Conservation (phyloP, 2,888 invertebrate species). For the Limenitis arthemis region DNA sequence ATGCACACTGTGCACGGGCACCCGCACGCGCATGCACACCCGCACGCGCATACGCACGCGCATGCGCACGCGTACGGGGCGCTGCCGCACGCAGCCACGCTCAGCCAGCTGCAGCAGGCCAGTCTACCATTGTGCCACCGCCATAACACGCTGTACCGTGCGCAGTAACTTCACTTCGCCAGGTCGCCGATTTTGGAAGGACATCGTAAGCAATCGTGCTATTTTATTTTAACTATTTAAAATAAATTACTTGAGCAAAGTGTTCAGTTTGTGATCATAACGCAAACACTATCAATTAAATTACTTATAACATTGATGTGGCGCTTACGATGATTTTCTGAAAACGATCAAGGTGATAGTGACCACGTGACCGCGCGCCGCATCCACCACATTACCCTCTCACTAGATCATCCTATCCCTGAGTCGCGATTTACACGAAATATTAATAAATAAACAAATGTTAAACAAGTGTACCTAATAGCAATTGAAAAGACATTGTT, state of each 20-base stretch:
- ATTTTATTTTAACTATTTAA: too few species aligned
- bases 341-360: background rate
- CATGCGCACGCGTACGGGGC: slow-evolving; percentile 30
- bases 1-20: slow-evolving; percentile 41
- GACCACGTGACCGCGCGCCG: background rate
- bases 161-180: slow-evolving; percentile 23
- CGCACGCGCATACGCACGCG: slow-evolving; percentile 31
- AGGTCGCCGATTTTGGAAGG: background rate
- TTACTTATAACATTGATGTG: background rate
- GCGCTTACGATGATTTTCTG: too few species aligned
- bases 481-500: too few species aligned
- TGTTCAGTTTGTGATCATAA: too few species aligned
- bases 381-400: background rate
- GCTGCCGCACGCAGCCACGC: slow-evolving; percentile 24
- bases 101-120: slow-evolving; percentile 21
- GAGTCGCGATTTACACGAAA: background rate
- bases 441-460: background rate
- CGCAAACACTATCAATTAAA: too few species aligned
- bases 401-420: background rate
- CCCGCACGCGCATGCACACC: slow-evolving; percentile 29
- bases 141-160: slow-evolving; percentile 37
- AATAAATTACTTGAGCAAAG: too few species aligned
- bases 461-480: slow-evolving; percentile 40
- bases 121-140: slow-evolving; percentile 39
- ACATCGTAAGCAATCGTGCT: too few species aligned